Percentiles rank a stretch among this genome's conserved stretches.
Conservation (phyloP, 1,140 invertebrate genomes). For the Caenorhabditis remanei region DNA sequence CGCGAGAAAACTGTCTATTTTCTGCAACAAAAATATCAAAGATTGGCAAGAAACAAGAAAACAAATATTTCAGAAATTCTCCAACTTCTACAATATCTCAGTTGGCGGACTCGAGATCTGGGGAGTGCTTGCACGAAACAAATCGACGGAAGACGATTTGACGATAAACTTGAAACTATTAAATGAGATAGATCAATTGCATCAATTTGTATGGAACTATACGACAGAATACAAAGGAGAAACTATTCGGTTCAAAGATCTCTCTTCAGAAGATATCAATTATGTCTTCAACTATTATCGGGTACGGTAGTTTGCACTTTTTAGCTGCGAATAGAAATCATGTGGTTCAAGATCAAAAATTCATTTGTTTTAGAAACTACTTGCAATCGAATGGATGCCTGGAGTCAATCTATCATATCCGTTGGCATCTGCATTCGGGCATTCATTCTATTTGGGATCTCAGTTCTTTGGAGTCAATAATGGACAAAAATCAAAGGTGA, state of each 20-base stretch:
- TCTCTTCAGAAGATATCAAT: slow-evolving; percentile 58
- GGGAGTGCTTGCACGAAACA: slow-evolving; percentile 57
- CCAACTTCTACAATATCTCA: slow-evolving; percentile 58
- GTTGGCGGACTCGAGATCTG: slow-evolving; percentile 60
- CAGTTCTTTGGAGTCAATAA: slow-evolving; percentile 64
- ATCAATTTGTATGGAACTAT: slow-evolving; percentile 59
- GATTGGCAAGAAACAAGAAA: not conserved
- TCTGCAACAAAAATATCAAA: slow-evolving; percentile 29
- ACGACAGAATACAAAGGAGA: slow-evolving; percentile 26
- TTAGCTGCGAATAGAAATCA: not conserved
- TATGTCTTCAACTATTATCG: slow-evolving; percentile 61
- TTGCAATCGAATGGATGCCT: slow-evolving; percentile 46
- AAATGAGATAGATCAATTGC: slow-evolving; percentile 55
- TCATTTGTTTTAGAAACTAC: slow-evolving; percentile 2
- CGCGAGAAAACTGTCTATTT: not conserved
- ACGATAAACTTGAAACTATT: slow-evolving; percentile 25
- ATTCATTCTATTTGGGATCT: slow-evolving; percentile 57
- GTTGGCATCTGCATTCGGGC: slow-evolving; percentile 55
- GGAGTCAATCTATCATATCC: slow-evolving; percentile 59
- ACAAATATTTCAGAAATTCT: slow-evolving; percentile 49
- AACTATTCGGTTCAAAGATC: slow-evolving; percentile 49
- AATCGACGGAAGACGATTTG: not conserved
- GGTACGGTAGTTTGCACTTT: slow-evolving; percentile 28
- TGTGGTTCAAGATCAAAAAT: not conserved
- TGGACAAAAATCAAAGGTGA: slow-evolving; percentile 40